A percentile compares a stretch with the other conserved stretches of the same genome.
Evolutionary conservation across 2,888 invertebrate species (phyloP).

Genomic region (Mechanitis mazaeus): DNA sequence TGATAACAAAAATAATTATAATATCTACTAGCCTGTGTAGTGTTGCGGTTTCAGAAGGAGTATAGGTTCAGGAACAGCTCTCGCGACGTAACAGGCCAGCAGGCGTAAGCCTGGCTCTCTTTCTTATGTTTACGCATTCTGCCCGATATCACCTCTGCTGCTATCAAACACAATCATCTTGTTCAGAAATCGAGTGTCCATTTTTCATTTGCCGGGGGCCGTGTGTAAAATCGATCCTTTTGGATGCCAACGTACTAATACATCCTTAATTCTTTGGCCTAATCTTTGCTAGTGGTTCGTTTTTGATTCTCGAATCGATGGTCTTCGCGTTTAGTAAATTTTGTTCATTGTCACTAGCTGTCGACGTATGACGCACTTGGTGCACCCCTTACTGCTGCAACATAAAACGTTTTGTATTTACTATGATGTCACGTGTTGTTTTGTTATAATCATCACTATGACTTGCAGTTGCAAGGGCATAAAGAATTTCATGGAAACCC

Average conservation of each 20-base stretch:
- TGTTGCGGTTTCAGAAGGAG: constrained; percentile 64
- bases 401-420: constrained; percentile 41
- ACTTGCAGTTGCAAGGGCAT: constrained; percentile 50
- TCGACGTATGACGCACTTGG: constrained; percentile 68
- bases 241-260: constrained; percentile 62
- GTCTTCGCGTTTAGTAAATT: constrained; percentile 57
- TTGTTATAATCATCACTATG: constrained; percentile 52
- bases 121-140: constrained; percentile 75
- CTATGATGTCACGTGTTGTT: constrained; percentile 47
- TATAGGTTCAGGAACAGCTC: constrained; percentile 55
- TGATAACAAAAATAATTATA: not conserved
- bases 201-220: constrained; percentile 72
- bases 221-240: constrained; percentile 71
- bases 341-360: constrained; percentile 71
- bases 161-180: constrained; percentile 64
- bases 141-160: constrained; percentile 62
- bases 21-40: constrained; percentile 45
- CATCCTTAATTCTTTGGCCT: constrained; percentile 75
- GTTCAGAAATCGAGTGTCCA: constrained; percentile 71
- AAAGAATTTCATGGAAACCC: constrained; percentile 54
- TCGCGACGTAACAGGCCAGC: constrained; percentile 63
- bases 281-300: constrained; percentile 66
- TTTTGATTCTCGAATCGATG: constrained; percentile 47
- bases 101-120: constrained; percentile 69
- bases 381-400: constrained; percentile 73